Conservation (phyloP, 2,113 vertebrate genomes). For the Argyrosomus japonicus region DNA sequence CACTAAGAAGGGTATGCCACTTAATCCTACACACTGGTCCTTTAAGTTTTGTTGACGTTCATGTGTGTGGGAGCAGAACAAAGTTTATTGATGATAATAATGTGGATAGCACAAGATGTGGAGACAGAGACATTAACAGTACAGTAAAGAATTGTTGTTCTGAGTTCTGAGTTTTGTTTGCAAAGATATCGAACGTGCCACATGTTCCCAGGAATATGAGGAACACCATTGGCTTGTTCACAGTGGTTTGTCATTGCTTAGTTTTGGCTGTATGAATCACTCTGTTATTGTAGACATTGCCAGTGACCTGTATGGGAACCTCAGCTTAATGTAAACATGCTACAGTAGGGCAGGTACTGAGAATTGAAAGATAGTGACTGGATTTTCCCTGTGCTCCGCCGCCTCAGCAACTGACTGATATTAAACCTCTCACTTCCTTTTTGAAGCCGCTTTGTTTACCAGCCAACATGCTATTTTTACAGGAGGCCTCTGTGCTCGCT, state of each 20-base stretch:
- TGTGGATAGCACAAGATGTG: not conserved
- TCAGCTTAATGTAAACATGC: slow-evolving; percentile 52
- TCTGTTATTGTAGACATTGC: not conserved
- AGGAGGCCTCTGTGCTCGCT: slow-evolving; percentile 65
- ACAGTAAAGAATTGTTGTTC: not conserved
- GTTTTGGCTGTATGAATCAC: slow-evolving; percentile 5
- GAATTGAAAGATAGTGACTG: slow-evolving; percentile 52
- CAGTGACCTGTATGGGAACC: slow-evolving; percentile 37
- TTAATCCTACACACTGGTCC: no score
- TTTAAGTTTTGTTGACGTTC: not conserved
- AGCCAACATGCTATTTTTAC: slow-evolving; percentile 89
- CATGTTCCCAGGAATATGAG: slow-evolving; percentile 6
- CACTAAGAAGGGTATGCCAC: no score
- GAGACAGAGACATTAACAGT: not conserved
- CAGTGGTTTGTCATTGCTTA: not conserved
- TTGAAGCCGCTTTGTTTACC: slow-evolving; percentile 90
- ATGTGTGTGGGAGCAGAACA: not conserved
- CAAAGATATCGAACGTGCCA: no score
- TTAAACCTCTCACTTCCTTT: slow-evolving; percentile 93
- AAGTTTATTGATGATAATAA: not conserved
- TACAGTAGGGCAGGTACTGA: slow-evolving; percentile 14
- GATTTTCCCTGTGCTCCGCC: slow-evolving; percentile 66
- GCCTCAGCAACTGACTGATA: slow-evolving; percentile 74
- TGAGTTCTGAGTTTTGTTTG: not conserved
- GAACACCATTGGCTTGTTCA: not conserved